Base-by-base conservation (phyloP, 2,888 invertebrate species). In the Agriopis marginaria region DNA sequence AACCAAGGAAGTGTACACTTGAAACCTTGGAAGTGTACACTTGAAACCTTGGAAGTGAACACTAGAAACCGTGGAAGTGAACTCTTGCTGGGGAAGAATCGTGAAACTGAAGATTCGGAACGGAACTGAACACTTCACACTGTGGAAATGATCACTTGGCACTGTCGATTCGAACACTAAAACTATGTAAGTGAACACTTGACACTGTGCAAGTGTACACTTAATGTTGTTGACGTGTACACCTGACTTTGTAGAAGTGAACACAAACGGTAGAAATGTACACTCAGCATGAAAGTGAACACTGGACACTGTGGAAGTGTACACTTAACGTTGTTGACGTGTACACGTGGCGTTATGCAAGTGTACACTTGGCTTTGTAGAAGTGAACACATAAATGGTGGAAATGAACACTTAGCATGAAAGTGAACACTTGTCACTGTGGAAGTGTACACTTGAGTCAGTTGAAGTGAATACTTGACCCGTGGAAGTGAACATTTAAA, bases 61-160 rank as follows among this genome's bases (percentile, higher is more conserved):
- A 54, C 54, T 39, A n/a, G 53, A 12, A 54, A 54, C 8, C 39
- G n/a, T 54, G 12, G 7, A n/a, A 55, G 42, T 55, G 55, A 10
- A 42, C 39, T 17, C 40, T 42, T 14, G 42, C 32, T 44, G 17
- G 17, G 40, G 17, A 58, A 45, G 39, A 8, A 54, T 0, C 7
- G 23, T 39, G 8, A 32, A 7, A 39, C 39, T 54, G 8, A 32
- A 32, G 32, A 32, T 32, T 32, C 32, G 32, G 5, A 32, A 5
- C 7, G 32, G 54, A 8, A 44, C 17, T 56, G 56, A 32, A 6
- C 14, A 56, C 44, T 44, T 14, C 10, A 55, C 10, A 7, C 6
- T 6, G 3, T 44, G 17, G 17, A 56, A 42, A n/a, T 56, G 55
- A 42, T 17, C 32, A 32, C 55, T 56, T 40, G n/a, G 32, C 7